Percentiles rank a stretch among this genome's conserved stretches.
Conservation (phyloP, 2,888 invertebrate species). For the Drosophila mettleri region DNA sequence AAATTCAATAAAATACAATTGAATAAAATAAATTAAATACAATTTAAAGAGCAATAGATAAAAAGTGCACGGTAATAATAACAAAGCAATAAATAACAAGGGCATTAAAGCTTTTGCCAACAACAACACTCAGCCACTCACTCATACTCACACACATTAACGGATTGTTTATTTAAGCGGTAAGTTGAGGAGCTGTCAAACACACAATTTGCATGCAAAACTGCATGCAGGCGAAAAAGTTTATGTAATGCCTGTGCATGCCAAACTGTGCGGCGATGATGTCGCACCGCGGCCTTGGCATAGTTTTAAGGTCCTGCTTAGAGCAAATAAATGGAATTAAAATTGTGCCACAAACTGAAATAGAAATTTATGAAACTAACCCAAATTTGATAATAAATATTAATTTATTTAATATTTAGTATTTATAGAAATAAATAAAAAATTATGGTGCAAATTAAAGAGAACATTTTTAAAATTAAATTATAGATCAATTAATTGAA, state of each 20-base stretch:
- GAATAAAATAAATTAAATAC: conserved; percentile 38
- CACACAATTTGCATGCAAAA: conserved; percentile 31
- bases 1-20: conserved; percentile 42
- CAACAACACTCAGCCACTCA: conserved; percentile 18
- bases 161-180: conserved; percentile 54
- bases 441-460: too few relatives aligned
- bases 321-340: background rate
- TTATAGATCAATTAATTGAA: too few relatives aligned
- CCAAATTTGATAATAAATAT: background rate
- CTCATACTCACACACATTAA: conserved; percentile 10
- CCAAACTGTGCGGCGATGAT: conserved; percentile 29
- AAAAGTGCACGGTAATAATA: conserved; percentile 32
- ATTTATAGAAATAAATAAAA: background rate
- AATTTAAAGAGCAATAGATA: conserved; percentile 45
- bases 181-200: conserved; percentile 52
- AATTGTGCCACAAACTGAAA: conserved; percentile 2
- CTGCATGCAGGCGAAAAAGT: conserved; percentile 23
- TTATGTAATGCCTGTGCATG: conserved; percentile 23
- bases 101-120: conserved; percentile 32
- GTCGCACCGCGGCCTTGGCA: conserved; percentile 39
- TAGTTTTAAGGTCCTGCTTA: conserved; percentile 41
- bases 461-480: too few relatives aligned
- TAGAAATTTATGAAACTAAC: conserved; percentile 7
- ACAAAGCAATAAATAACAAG: conserved; percentile 33
- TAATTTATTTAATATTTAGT: background rate